A percentile compares a stretch with the other conserved stretches of the same genome.
These are phyloP conservation scores for Pycnonotus jocosus DNA, from an alignment of 2,113 vertebrate genomes.

Conservation along the genomic window DNA sequence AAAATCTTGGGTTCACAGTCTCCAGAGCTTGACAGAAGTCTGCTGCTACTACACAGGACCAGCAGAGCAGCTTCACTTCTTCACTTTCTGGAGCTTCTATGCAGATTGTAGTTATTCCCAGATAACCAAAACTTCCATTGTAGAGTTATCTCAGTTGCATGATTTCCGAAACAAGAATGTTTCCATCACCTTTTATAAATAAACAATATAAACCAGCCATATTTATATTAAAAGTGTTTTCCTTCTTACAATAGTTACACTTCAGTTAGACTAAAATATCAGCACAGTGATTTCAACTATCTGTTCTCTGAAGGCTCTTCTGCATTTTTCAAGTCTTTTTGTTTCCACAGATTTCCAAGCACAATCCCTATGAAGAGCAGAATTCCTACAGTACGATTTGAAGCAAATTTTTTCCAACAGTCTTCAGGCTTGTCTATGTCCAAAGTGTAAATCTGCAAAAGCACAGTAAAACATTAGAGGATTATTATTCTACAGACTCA, in stretches of 20 bases:
- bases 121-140: not conserved
- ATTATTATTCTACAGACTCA: not conserved
- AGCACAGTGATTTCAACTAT: not conserved
- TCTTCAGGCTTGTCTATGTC: slow-evolving; percentile 88
- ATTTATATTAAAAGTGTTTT: not conserved
- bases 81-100: not conserved
- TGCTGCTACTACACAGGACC: not conserved
- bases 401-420: slow-evolving; percentile 93
- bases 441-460: slow-evolving; percentile 83
- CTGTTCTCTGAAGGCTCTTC: not conserved
- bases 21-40: not conserved
- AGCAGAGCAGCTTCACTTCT: not conserved
- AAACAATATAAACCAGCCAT: not conserved
- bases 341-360: slow-evolving; percentile 86
- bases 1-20: not conserved
- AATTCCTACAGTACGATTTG: slow-evolving; percentile 87
- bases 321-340: slow-evolving; percentile 31
- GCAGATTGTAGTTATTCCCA: not conserved
- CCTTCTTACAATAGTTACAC: not conserved
- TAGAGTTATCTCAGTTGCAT: not conserved
- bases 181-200: not conserved
- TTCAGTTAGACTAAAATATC: not conserved
- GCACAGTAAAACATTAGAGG: not conserved
- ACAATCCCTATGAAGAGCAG: slow-evolving; percentile 87
- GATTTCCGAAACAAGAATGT: not conserved